Evolutionary conservation across 2,888 invertebrate species (phyloP).

Genomic region (Pycnomerus fuliginosus): DNA sequence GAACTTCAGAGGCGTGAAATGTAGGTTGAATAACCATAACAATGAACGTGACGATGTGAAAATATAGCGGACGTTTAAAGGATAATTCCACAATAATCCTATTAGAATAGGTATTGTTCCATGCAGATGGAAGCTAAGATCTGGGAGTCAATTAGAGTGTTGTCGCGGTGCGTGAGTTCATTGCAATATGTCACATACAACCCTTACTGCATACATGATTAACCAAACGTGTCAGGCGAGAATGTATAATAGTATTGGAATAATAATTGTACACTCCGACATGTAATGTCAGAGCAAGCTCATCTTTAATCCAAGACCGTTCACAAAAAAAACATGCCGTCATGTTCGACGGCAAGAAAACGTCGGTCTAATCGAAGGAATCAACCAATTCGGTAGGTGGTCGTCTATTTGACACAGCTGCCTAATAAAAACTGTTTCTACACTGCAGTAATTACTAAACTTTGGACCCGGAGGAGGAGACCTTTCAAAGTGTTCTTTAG

Average conservation of each 20-base stretch:
- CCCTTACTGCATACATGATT: slow-evolving; percentile 23
- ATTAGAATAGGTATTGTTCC: too few relatives aligned
- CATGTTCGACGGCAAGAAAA: too few relatives aligned
- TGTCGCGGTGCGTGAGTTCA: slow-evolving; percentile 26
- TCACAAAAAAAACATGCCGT: too few relatives aligned
- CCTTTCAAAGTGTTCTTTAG: slow-evolving; percentile 26
- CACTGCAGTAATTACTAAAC: slow-evolving; percentile 28
- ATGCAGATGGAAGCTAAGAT: slow-evolving; percentile 30
- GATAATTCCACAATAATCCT: too few relatives aligned
- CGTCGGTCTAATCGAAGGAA: slow-evolving; percentile 29
- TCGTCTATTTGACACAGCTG: slow-evolving; percentile 26
- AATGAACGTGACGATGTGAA: too few relatives aligned
- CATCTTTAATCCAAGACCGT: too few relatives aligned
- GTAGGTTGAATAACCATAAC: too few relatives aligned
- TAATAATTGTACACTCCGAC: too few relatives aligned
- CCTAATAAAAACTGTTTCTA: slow-evolving; percentile 28
- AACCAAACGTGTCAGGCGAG: slow-evolving; percentile 13
- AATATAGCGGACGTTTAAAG: too few relatives aligned
- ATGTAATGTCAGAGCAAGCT: too few relatives aligned
- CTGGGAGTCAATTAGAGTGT: slow-evolving; percentile 33
- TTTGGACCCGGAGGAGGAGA: slow-evolving; percentile 24
- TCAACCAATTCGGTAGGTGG: slow-evolving; percentile 26
- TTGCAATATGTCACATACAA: slow-evolving; percentile 27
- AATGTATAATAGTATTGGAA: too few relatives aligned
- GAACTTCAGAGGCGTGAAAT: too few relatives aligned